A percentile compares a stretch with the other conserved stretches of the same genome.
phyloP scores from a whole-genome alignment of 2,888 invertebrate genomes.

The Andrena praecox region DNA sequence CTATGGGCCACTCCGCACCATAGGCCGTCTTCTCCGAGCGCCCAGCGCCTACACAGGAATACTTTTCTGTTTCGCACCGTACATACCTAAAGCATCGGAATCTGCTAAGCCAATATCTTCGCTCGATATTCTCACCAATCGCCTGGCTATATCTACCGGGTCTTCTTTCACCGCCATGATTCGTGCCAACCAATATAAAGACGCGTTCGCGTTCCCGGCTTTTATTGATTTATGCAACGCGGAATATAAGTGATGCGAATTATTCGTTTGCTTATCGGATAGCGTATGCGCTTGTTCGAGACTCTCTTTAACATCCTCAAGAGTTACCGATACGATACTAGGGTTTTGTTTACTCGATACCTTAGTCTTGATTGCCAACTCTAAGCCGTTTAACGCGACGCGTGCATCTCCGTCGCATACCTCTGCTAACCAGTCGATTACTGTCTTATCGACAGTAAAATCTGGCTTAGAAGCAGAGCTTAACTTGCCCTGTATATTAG shows the following conservation, averaged over 20 bases:
- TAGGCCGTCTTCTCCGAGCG: too few species aligned
- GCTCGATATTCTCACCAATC: conserved; percentile 74
- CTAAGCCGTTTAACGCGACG: conserved; percentile 69
- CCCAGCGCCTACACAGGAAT: too few species aligned
- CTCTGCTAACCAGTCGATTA: conserved; percentile 70
- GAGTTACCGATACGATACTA: conserved; percentile 37
- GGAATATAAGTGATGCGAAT: conserved; percentile 70
- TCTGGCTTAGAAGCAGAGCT: conserved; percentile 8
- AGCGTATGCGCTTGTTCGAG: conserved; percentile 59
- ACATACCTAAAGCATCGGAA: conserved; percentile 72
- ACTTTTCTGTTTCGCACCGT: conserved; percentile 4
- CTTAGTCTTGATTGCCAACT: conserved; percentile 65
- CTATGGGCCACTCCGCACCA: too few species aligned
- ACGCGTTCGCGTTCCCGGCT: conserved; percentile 68
- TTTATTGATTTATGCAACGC: conserved; percentile 75
- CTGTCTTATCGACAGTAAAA: conserved; percentile 63
- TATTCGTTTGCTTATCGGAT: conserved; percentile 57
- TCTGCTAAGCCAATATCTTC: conserved; percentile 73
- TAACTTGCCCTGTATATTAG: conserved; percentile 10
- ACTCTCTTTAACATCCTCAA: conserved; percentile 67
- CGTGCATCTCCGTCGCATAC: conserved; percentile 73
- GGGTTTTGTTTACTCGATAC: conserved; percentile 8
- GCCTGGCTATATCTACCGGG: conserved; percentile 75
- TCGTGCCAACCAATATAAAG: conserved; percentile 76
- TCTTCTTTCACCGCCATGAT: conserved; percentile 75